Evolutionary conservation across 2,113 vertebrate genomes (phyloP), one percentile per base, ranked within the genome.

Genomic region (Anthoscopus minutus): DNA sequence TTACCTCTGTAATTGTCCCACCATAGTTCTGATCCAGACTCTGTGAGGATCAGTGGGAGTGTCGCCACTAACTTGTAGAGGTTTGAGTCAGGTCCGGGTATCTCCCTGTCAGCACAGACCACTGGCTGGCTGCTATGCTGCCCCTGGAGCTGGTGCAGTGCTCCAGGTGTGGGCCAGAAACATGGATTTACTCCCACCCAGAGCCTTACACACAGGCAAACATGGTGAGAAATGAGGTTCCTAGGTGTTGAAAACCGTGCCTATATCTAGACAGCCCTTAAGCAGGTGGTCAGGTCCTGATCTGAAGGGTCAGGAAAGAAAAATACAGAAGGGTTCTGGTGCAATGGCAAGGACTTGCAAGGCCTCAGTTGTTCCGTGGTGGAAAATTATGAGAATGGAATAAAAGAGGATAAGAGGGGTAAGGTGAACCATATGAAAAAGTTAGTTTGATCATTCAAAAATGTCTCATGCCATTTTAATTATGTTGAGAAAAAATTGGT

Each of bases 301-400:
- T 53, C 18, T 23, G n/a, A 64, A 57, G 37, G 28, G 16, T 62
- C 40, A 31, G 27, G 33, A 53, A 93, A 70, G 5, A 50, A 64
- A 57, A 19, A 44, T 40, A 69, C 74, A 44, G 38, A 79, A 53
- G 5, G 12, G 4, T 57, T 81, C 38, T 58, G 20, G 33, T 54
- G 23, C 20, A 73, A 71, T 13, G 14, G 11, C 4, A 47, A 81
- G 42, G 67, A 64, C 18, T 61, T 18, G 28, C 9, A 82, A 53
- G 40, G 16, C 16, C 16, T 57, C 38, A 15, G 30, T 22, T 64
- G 11, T 40, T 91, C 38, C 0, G 0, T 54, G 27, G 13, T 38
- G 5, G 21, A 86, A 45, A 61, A 33, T 17, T 4, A 40, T 65
- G 27, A 90, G 23, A 69, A 88, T 19, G 21, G 14, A 4, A n/a